Base-by-base conservation (phyloP, 2,113 vertebrate species). In the Otis tarda region DNA sequence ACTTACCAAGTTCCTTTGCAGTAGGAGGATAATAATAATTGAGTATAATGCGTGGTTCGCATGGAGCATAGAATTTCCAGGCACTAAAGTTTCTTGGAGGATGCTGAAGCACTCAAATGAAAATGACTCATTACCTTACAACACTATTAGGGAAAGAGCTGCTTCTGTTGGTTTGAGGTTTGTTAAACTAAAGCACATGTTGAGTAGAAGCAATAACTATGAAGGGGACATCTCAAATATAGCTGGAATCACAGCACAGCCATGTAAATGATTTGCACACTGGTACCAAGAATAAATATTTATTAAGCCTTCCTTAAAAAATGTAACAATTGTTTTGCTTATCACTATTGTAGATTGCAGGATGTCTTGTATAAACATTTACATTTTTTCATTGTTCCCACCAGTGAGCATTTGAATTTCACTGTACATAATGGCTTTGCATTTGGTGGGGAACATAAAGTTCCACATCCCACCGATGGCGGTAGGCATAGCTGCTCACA, bases 351-450 rank as follows among this genome's bases (percentile, higher is more conserved):
- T 53, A 93, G 95, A 85, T 76, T 75, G 81, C 76, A 75, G 89
- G 88, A 90, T 83, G 52, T 39, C 5, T 1, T 64, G 15, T 68
- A 70, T 60, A 87, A 92, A 87, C 49, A 75, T 93, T 89, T 70
- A 83, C 64, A 78, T 92, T 93, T 93, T 84, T 53, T 83, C 69
- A 50, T 64, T 94, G 82, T 93, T 94, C 60, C 76, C 64, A 75
- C 11, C 55, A 76, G 55, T 2, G 2, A 71, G 60, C 47, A 47
- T 75, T 87, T 78, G 49, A 87, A 82, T 82, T 92, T 91, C 67
- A 87, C 64, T 83, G 31, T 60, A 68, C 90, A 49, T 30, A 41
- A 16, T 35, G 59, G 37, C 35, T 87, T 91, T 89, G 37, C 25
- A 17, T 60, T 80, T 70, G n/a, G 35, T 83, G 39, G 21, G 21